Evolutionary conservation across 1,140 invertebrate genomes (phyloP), one percentile per base, ranked within the genome.

Genomic region (Belonocnema kinseyi): DNA sequence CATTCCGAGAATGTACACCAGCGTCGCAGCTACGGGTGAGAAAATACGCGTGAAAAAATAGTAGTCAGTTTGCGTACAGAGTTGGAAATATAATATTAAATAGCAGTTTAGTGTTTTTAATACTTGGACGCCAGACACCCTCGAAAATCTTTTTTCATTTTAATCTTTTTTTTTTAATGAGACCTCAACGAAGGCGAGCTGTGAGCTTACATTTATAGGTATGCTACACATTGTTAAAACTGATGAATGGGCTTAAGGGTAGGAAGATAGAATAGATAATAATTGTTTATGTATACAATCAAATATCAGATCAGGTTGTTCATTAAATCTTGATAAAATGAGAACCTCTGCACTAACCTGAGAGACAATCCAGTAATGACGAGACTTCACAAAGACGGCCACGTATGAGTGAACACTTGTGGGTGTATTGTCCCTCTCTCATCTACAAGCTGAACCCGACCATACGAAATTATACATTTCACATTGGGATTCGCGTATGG

Each of bases 401-500:
- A 82, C 77, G 81, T 82, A 75, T 79, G 83, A 86, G 82, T 82
- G 82, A 78, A 80, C 80, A 83, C 80, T 83, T 80, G 85, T 86
- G 81, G 86, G 82, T 81, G 86, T 85, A 78, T 80, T 71, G 79
- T 58, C 66, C 77, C 81, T 78, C 73, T 74, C 58, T 79, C 54
- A 79, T 72, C 77, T 14, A 19, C 78, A 58, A 75, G 72, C 75
- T 77, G 82, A 84, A 82, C 84, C 81, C 80, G 73, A 86, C 54
- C 83, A 83, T 77, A 82, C 79, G 73, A 88, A 89, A 89, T 89
- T 88, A 88, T 82, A 89, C 83, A 88, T 88, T 88, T 87, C 85
- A 83, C 82, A 79, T 85, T 70, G 77, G 80, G 78, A 77, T 72
- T 71, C 77, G 74, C 61, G 76, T 79, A 82, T 78, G 81, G 83